Percentiles rank a stretch among this genome's conserved stretches.
Conservation (phyloP, 2,113 vertebrate genomes). For the Spilogale gracilis region DNA sequence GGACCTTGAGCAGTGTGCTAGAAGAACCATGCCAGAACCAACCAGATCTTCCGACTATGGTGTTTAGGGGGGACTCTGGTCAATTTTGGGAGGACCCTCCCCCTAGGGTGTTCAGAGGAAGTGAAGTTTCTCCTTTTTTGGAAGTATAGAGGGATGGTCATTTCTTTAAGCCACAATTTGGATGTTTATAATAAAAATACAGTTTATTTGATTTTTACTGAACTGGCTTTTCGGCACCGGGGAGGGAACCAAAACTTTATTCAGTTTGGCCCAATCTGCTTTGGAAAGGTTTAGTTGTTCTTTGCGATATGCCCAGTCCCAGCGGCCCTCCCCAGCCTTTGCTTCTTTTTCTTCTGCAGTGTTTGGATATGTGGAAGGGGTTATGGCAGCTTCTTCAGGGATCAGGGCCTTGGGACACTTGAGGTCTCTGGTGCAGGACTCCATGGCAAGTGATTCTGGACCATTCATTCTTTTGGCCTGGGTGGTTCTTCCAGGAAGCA, state of each 20-base stretch:
- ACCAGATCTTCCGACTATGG: background rate
- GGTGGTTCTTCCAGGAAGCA: background rate
- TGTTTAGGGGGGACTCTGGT: background rate
- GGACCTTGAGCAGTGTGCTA: background rate
- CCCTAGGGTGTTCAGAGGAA: background rate
- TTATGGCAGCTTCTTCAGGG: background rate
- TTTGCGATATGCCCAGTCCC: background rate
- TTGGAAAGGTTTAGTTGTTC: background rate
- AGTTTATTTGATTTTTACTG: background rate
- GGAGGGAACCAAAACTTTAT: background rate
- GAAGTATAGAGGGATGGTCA: background rate
- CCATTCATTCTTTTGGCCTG: background rate
- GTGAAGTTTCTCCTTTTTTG: background rate
- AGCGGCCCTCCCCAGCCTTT: accelerated
- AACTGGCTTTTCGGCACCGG: background rate
- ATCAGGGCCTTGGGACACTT: background rate
- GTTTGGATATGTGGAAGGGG: background rate
- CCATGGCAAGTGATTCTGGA: background rate
- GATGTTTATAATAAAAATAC: background rate
- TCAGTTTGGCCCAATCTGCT: background rate
- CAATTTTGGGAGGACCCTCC: background rate
- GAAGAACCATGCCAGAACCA: background rate
- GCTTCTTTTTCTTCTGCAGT: background rate
- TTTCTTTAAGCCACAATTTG: background rate
- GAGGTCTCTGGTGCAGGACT: background rate